phyloP scores from a whole-genome alignment of 1,140 invertebrate genomes.

The Pogonomyrmex californicus region DNA sequence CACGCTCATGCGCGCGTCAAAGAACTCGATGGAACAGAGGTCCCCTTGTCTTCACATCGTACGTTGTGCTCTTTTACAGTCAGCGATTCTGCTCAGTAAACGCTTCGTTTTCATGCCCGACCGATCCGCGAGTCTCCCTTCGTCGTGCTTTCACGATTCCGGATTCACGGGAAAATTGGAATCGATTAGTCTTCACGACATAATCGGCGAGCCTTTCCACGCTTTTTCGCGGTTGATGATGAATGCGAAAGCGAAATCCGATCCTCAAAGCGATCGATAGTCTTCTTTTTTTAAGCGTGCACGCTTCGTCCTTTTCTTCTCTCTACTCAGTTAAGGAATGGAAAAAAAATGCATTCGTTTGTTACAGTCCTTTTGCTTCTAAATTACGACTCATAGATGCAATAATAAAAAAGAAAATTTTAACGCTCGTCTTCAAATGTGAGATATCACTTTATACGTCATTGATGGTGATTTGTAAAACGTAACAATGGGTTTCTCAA shows the following conservation, averaged over 20 bases:
- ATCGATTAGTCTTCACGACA: background rate
- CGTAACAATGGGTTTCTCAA: constrained; percentile 10
- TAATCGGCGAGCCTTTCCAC: background rate
- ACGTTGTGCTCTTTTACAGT: constrained; percentile 44
- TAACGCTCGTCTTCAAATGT: background rate
- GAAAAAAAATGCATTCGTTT: background rate
- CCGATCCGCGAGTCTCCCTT: background rate
- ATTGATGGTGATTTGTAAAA: background rate
- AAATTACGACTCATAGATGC: background rate
- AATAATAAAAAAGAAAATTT: constrained; percentile 1
- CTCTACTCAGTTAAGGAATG: background rate
- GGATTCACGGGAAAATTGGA: background rate
- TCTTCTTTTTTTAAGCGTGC: background rate
- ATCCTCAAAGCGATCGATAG: background rate
- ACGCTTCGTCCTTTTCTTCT: background rate
- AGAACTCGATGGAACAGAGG: constrained; percentile 73
- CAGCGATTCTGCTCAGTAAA: constrained; percentile 45
- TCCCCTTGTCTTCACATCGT: constrained; percentile 75
- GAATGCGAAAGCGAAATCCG: background rate
- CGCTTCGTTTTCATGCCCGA: constrained; percentile 27
- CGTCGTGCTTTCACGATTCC: background rate
- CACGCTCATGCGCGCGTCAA: constrained; percentile 58
- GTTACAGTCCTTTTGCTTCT: background rate
- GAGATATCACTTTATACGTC: background rate
- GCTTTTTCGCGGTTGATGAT: background rate